phyloP scores from a whole-genome alignment of 2,113 vertebrate genomes.

The Antennarius striatus region DNA sequence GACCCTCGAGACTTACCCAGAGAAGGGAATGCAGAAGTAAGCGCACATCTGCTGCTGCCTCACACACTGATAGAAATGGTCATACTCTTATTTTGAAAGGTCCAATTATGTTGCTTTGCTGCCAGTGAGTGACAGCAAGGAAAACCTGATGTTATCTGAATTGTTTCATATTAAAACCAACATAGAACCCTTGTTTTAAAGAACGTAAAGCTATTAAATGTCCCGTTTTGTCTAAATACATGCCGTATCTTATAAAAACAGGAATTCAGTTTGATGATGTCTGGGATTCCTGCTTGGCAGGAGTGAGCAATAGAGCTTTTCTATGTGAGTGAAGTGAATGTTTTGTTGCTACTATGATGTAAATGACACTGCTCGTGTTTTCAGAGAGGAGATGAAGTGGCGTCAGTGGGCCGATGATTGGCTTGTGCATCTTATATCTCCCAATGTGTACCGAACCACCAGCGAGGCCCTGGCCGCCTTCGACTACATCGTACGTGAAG shows the following conservation, averaged over 20 bases:
- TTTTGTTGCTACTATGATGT: neutral
- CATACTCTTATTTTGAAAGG: conserved; percentile 1
- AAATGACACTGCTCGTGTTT: neutral
- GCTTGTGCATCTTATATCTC: conserved; percentile 97
- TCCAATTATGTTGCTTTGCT: neutral
- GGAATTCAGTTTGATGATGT: too few species aligned
- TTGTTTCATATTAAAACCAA: too few species aligned
- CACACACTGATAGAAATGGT: neutral
- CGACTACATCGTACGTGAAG: conserved; percentile 95
- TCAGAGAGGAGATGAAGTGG: conserved; percentile 97
- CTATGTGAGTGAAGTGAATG: too few species aligned
- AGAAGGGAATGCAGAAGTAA: conserved; percentile 88
- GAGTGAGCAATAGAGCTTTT: neutral
- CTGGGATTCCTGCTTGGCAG: too few species aligned
- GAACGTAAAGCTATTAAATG: too few species aligned
- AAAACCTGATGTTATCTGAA: too few species aligned
- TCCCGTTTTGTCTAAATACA: too few species aligned
- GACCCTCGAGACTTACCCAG: conserved; percentile 75
- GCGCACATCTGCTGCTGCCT: conserved; percentile 30
- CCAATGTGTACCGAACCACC: conserved; percentile 93
- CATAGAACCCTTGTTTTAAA: too few species aligned
- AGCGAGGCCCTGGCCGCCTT: conserved; percentile 91
- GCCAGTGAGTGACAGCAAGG: neutral
- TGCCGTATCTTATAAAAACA: neutral
- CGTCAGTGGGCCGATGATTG: conserved; percentile 93